Evolutionary conservation across 2,113 vertebrate species (phyloP).

Genomic region (Megaptera novaeangliae): DNA sequence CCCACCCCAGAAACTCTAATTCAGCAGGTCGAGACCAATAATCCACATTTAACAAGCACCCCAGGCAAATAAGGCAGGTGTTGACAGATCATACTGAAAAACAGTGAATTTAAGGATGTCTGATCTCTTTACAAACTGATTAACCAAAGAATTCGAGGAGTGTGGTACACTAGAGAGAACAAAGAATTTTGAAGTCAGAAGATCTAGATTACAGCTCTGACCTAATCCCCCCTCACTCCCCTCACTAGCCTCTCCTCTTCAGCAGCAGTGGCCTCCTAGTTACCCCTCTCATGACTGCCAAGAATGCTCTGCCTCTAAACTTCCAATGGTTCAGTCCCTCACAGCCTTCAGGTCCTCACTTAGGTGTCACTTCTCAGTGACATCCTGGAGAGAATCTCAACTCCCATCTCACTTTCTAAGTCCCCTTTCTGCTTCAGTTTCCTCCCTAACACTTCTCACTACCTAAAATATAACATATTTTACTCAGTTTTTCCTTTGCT

Average conservation of each 20-base stretch:
- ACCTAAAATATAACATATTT: background rate
- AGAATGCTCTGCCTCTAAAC: background rate
- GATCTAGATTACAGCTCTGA: background rate
- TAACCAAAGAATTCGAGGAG: slow-evolving; percentile 23
- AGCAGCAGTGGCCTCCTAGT: background rate
- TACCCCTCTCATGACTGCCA: background rate
- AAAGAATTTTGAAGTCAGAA: slow-evolving; percentile 23
- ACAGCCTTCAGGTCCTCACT: background rate
- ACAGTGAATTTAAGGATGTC: background rate
- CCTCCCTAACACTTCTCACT: background rate
- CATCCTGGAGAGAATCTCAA: background rate
- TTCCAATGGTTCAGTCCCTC: background rate
- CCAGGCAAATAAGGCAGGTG: background rate
- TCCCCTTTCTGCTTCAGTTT: background rate
- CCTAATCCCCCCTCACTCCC: background rate
- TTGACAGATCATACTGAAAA: slow-evolving; percentile 20
- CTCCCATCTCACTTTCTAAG: background rate
- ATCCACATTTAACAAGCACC: slow-evolving; percentile 11
- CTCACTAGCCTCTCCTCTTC: background rate
- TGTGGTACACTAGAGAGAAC: slow-evolving; percentile 22
- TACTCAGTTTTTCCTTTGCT: background rate
- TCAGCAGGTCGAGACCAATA: background rate
- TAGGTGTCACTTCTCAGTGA: background rate
- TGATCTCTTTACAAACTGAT: slow-evolving; percentile 48
- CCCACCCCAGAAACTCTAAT: background rate